Percentiles rank a stretch among this genome's conserved stretches.
phyloP scores from a whole-genome alignment of 2,113 vertebrate species.

The Shinisaurus crocodilurus region DNA sequence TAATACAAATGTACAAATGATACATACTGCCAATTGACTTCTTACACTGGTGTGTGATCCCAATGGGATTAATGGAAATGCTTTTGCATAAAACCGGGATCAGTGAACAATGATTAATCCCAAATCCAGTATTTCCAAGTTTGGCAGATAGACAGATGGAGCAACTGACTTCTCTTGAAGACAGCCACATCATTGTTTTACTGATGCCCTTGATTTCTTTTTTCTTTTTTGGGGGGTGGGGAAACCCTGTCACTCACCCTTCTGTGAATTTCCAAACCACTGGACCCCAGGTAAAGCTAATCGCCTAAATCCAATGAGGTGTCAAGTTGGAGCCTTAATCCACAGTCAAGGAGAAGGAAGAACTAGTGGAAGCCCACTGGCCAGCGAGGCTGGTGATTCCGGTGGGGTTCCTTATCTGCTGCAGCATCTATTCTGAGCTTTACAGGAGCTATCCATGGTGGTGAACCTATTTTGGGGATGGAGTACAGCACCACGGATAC shows the following conservation, averaged over 20 bases:
- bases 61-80: background rate
- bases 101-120: background rate
- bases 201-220: background rate
- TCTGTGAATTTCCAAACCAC: background rate
- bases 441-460: too few species aligned
- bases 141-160: background rate
- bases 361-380: background rate
- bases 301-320: background rate
- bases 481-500: too few species aligned
- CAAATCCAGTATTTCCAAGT: slow-evolving; percentile 1
- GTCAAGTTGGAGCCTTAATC: background rate
- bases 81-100: background rate
- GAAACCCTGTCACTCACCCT: background rate
- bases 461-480: too few species aligned
- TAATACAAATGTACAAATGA: background rate
- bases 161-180: background rate
- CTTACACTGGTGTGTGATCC: background rate
- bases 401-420: too few species aligned
- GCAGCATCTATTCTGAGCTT: too few species aligned
- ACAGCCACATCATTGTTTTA: background rate
- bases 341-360: background rate
- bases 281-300: background rate
- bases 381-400: too few species aligned
- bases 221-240: too few species aligned
- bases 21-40: slow-evolving; percentile 9